phyloP scores from a whole-genome alignment of 2,113 vertebrate species.

The Crotalus tigris region DNA sequence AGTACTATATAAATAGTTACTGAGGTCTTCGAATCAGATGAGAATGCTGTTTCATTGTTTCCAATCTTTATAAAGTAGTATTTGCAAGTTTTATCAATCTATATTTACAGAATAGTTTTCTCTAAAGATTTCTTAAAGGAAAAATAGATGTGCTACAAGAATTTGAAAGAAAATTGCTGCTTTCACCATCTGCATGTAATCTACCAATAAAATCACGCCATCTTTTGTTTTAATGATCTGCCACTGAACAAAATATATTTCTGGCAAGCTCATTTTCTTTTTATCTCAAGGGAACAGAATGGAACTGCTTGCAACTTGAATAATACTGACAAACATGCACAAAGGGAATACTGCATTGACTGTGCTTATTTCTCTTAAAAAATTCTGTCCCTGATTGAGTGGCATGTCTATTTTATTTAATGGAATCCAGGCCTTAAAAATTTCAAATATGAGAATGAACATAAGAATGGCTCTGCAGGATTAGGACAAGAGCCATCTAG shows the following conservation, averaged over 20 bases:
- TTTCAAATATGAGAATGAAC: background rate
- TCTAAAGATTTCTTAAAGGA: background rate
- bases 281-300: background rate
- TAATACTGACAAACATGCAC: background rate
- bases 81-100: background rate
- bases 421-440: background rate
- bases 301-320: background rate
- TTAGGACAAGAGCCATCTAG: background rate
- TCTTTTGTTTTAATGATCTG: background rate
- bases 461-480: background rate
- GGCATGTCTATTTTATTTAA: background rate
- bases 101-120: background rate
- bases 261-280: background rate
- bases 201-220: background rate
- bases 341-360: background rate
- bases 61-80: background rate
- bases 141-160: background rate
- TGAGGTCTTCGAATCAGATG: background rate
- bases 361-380: background rate
- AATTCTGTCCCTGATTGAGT: background rate
- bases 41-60: background rate
- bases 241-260: conserved; percentile 7
- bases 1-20: conserved; percentile 1
- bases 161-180: background rate
- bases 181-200: background rate